phyloP scores from a whole-genome alignment of 1,140 invertebrate genomes.

The Pectinophora gossypiella region DNA sequence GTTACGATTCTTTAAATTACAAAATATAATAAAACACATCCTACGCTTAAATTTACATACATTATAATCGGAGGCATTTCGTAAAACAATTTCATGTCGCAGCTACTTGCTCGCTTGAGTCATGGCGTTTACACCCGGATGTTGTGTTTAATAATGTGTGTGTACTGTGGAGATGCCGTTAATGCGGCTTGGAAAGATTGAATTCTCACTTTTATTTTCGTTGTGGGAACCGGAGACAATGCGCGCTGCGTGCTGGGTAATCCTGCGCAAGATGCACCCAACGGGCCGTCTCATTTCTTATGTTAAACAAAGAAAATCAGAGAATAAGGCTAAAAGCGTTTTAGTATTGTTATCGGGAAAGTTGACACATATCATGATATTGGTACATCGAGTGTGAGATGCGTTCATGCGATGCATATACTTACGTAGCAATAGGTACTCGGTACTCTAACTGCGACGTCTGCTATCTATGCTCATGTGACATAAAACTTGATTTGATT shows the following conservation, averaged over 20 bases:
- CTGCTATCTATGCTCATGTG: no score
- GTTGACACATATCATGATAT: neutral
- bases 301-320: neutral
- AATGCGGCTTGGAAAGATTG: conserved; percentile 42
- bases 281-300: neutral
- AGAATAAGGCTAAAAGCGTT: neutral
- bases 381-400: no score
- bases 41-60: conserved; percentile 20
- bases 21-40: conserved; percentile 3
- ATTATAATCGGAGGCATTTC: conserved; percentile 26
- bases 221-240: conserved; percentile 41
- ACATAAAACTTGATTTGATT: no score
- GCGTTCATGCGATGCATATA: no score
- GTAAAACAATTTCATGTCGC: conserved; percentile 29
- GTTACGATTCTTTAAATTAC: neutral
- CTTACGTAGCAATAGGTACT: no score
- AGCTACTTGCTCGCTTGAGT: conserved; percentile 23
- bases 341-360: neutral
- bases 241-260: conserved; percentile 10
- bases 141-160: conserved; percentile 48
- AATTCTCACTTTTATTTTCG: conserved; percentile 67
- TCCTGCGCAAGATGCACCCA: conserved; percentile 6
- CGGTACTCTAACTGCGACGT: no score
- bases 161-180: conserved; percentile 58
- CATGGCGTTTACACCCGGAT: conserved; percentile 54